A percentile compares a stretch with the other conserved stretches of the same genome.
phyloP scores from a whole-genome alignment of 2,888 invertebrate species.

The Ptychoptera albimana region DNA sequence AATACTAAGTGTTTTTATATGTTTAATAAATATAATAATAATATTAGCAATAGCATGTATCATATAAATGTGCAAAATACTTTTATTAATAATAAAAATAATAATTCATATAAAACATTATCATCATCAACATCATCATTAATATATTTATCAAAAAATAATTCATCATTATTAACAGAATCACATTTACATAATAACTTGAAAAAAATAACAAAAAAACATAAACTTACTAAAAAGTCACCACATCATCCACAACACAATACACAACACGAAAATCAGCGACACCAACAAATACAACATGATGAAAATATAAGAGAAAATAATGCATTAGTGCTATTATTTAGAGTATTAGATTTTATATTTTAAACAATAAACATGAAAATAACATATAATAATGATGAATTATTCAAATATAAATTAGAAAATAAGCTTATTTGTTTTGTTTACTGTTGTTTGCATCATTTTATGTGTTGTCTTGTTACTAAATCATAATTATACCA shows the following conservation, averaged over 20 bases:
- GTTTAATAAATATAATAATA: no score
- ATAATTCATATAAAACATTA: background rate
- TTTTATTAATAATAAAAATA: background rate
- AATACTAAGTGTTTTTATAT: no score
- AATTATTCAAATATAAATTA: background rate
- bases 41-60: no score
- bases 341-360: constrained; percentile 29
- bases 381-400: no score
- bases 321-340: constrained; percentile 23
- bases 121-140: constrained; percentile 3
- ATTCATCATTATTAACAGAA: no score
- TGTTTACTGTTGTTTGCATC: background rate
- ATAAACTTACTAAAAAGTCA: no score
- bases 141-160: background rate
- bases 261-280: background rate
- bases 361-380: constrained; percentile 16
- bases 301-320: background rate
- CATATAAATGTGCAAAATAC: no score
- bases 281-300: no score
- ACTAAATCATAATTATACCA: background rate
- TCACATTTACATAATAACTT: no score
- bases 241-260: background rate
- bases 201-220: no score
- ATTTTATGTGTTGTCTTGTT: background rate
- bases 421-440: background rate